Evolutionary conservation across 2,888 invertebrate genomes (phyloP), one percentile per base, ranked within the genome.

Genomic region (Lithophane leautieri): DNA sequence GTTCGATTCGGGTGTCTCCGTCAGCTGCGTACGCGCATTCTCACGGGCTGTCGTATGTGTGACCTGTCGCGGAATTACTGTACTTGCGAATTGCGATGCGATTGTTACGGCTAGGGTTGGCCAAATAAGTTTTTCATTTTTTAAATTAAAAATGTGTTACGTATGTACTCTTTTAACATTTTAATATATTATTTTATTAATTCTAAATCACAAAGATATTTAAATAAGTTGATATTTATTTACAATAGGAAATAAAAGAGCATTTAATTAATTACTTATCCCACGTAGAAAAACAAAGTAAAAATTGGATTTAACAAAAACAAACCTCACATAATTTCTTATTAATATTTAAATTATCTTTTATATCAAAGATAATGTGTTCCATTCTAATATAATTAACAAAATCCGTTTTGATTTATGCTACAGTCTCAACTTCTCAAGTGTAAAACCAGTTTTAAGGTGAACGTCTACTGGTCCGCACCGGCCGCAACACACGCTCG

Each of bases 21-120:
- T 88, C 87, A 87, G 88, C 88, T 86, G 88, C 88, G 87, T 67
- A 12, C 25, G 28, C 82, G 81, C 79, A 86, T 87, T 87, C 87
- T 87, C 87, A 87, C 87, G 87, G 73, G 79, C 75, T 86, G 86
- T 83, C 87, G 81, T 66, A 69, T 87, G 52, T 84, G 81, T 87
- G 88, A 86, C 88, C 88, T 88, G 86, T 87, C 84, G 86, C 79
- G 61, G 70, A 75, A 81, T 78, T 76, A 76, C 75, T 74, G 83
- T 86, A 83, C 82, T 86, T 72, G 88, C 82, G 81, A 87, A 86
- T 86, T 87, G 73, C 67, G 66, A 79, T 77, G 71, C 58, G 52
- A 76, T 74, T 54, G 72, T 83, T 58, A 2, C 0, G 22, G n/a
- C 12, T 79, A 87, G 86, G 86, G 86, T 60, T 83, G 85, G 65